Evolutionary conservation across 2,797 vertebrate genomes (phyloP), one percentile per base, ranked within the genome.

Genomic region (Sebastes diaconus): DNA sequence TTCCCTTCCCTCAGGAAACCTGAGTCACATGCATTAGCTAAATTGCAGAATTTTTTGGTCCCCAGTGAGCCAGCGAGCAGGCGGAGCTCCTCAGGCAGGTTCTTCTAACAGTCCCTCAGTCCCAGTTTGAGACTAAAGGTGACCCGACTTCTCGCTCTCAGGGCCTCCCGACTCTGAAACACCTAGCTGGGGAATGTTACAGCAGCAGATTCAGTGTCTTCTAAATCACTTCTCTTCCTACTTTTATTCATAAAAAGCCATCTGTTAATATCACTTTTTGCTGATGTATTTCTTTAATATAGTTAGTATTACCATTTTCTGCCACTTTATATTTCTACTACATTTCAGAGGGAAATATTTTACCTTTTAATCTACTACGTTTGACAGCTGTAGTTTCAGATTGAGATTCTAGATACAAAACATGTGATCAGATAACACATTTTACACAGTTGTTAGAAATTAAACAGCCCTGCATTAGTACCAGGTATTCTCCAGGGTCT

Each of bases 11-110:
- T 80, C 77, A 83, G 91, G 91, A 87, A 87, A 88, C 73, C 59
- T 8, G 27, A 88, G 68, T 80, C 81, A 84, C 85, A 91, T 91
- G 87, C 86, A 87, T 92, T 87, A 94, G 74, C 78, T 88, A 91
- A 92, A 93, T 84, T 87, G 82, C 89, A 39, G 82, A 82, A 75
- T 81, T 88, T 83, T 83, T 77, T 71, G 73, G 59, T 88, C 84
- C 42, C 70, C 20, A 72, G 57, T 84, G 87, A 84, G 79, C 57
- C 14, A n/a, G 71, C 66, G 25, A 81, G 76, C 64, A 66, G 85
- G 54, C 36, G 2, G 73, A 78, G 87, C 61, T 89, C 89, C 89
- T 88, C 73, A 1, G 88, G 91, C 89, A 59, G 66, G 50, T 84
- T 86, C 86, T 46, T 78, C 67, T 63, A 68, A 83, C 76, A 46